These are phyloP conservation scores for Nymphalis io DNA, from an alignment of 1,140 invertebrate species.

Conservation along the genomic window DNA sequence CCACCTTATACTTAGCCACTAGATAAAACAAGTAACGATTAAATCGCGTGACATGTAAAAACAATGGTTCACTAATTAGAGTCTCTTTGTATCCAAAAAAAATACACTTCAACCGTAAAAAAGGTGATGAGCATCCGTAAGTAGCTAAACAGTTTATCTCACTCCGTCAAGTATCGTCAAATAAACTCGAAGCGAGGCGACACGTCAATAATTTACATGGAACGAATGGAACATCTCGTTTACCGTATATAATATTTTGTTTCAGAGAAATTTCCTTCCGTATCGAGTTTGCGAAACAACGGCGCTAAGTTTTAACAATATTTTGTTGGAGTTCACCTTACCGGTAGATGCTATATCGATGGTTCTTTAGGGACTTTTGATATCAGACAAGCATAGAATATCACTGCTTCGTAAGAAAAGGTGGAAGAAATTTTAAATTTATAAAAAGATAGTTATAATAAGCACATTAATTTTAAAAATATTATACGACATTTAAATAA, in stretches of 20 bases:
- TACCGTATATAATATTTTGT: constrained; percentile 36
- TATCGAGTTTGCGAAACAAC: constrained; percentile 54
- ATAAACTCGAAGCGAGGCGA: constrained; percentile 12
- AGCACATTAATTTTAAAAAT: too few species aligned
- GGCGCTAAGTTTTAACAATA: constrained; percentile 56
- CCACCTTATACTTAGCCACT: too few species aligned
- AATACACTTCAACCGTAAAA: not conserved
- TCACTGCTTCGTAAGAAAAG: too few species aligned
- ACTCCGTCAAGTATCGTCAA: constrained; percentile 10
- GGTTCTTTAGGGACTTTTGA: too few species aligned
- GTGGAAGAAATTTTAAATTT: too few species aligned
- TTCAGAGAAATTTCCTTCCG: constrained; percentile 36
- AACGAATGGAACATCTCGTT: constrained; percentile 7
- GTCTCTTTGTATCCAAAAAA: too few species aligned
- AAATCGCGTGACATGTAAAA: too few species aligned
- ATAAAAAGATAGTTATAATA: too few species aligned
- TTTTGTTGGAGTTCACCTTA: constrained; percentile 53
- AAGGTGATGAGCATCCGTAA: not conserved
- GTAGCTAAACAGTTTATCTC: constrained; percentile 6
- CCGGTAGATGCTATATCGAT: constrained; percentile 41
- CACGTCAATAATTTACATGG: constrained; percentile 27
- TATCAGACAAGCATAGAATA: too few species aligned
- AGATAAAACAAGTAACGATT: too few species aligned
- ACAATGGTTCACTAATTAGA: too few species aligned
- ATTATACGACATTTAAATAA: too few species aligned